phyloP scores from a whole-genome alignment of 2,888 invertebrate genomes.

The Myopa tessellatipennis region DNA sequence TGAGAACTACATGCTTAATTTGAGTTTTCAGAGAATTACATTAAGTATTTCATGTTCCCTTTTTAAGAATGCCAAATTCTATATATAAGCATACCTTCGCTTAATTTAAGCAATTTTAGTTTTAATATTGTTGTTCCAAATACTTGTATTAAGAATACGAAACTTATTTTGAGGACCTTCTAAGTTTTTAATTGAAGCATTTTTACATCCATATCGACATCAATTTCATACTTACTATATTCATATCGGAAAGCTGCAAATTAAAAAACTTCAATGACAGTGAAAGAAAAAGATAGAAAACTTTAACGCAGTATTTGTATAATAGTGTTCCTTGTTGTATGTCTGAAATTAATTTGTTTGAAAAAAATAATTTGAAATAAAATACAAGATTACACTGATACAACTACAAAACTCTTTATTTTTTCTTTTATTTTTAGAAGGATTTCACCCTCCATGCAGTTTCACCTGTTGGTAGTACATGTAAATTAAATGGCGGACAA shows the following conservation, averaged over 20 bases:
- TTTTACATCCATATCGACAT: background rate
- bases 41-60: background rate
- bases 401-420: background rate
- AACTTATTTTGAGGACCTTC: no score
- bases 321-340: no score
- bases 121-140: no score
- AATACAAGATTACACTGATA: no score
- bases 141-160: no score
- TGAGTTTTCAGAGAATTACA: slow-evolving; percentile 3
- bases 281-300: background rate
- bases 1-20: slow-evolving; percentile 3
- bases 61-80: background rate
- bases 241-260: background rate
- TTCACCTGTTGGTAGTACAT: background rate
- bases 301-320: background rate
- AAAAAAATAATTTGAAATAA: no score
- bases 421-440: background rate
- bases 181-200: background rate
- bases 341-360: no score
- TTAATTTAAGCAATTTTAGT: background rate
- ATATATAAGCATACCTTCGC: background rate
- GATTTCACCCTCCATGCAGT: background rate
- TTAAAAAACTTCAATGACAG: no score
- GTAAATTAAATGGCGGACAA: background rate
- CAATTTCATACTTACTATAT: background rate